phyloP scores from a whole-genome alignment of 2,797 vertebrate species.

The Myotis daubentonii region DNA sequence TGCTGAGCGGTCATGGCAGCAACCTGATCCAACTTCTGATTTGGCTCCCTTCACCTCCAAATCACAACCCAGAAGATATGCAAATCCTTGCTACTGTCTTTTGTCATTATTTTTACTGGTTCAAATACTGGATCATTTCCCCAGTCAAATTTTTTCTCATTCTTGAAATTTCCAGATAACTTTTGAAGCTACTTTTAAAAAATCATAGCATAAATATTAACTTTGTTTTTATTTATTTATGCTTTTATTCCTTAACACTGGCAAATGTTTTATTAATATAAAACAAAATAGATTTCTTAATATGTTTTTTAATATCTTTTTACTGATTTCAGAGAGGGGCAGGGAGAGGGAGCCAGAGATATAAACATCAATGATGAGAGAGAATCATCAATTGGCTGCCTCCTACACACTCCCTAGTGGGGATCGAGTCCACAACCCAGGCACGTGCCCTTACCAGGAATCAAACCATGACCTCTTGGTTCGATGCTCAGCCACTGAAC shows the following conservation, averaged over 20 bases:
- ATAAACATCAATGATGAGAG: too few relatives aligned
- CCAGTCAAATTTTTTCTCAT: not conserved
- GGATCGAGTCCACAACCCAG: too few relatives aligned
- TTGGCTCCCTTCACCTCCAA: not conserved
- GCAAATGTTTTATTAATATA: not conserved
- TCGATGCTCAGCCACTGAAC: too few relatives aligned
- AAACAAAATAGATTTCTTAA: not conserved
- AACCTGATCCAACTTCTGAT: slow-evolving; percentile 27
- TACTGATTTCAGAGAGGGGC: too few relatives aligned
- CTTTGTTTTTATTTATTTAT: slow-evolving; percentile 28
- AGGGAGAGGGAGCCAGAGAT: too few relatives aligned
- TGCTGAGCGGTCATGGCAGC: not conserved
- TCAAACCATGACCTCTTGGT: too few relatives aligned
- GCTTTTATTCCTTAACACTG: not conserved
- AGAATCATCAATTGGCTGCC: too few relatives aligned
- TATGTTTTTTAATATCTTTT: too few relatives aligned
- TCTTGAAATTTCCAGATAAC: not conserved
- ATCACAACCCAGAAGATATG: not conserved
- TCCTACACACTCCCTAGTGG: too few relatives aligned
- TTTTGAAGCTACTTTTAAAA: not conserved
- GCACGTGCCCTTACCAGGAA: too few relatives aligned
- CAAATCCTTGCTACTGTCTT: not conserved
- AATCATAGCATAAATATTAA: not conserved
- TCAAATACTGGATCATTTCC: not conserved
- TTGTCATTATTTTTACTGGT: not conserved